Base-by-base conservation (phyloP, 2,888 invertebrate species). In the Microctonus hyperodae region DNA sequence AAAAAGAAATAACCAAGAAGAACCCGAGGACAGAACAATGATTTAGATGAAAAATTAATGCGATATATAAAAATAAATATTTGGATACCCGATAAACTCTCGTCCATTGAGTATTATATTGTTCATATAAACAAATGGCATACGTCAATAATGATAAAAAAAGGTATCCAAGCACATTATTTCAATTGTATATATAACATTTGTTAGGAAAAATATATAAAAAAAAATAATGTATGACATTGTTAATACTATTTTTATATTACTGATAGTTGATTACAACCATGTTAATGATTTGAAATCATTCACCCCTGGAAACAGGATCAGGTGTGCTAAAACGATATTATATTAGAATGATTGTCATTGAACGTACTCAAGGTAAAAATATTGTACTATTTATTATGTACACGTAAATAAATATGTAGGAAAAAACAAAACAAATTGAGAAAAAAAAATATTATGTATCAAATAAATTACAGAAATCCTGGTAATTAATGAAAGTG, bases 351-450 rank as follows among this genome's bases (percentile, higher is more conserved):
- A 58, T 58, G 35, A 58, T 58, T 58, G 20, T 60, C 48, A 48
- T 60, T 62, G 35, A 51, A 51, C n/a, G 37, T 62, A 51, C 51
- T 33, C 33, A 35, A 44, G 35, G 28, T 55, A 55, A 55, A 61
- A 61, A 37, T 16, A 61, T 65, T 37, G 58, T 51, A 57, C 65
- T 33, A 59, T 59, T 65, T 50, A 48, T 35, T 57, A 61, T 61
- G 65, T 66, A 56, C 65, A 61, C 56, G 23, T 44, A 33, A 62
- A 62, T 60, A 57, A 62, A 57, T 51, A 61, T 55, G 35, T 20
- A 25, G 57, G 35, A 50, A 22, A 58, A 25, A 16, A 37, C 16
- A 57, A 51, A 61, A 62, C 33, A 56, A 65, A 67, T 63, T 40
- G 22, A 55, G 16, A 40, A 67, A 57, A 35, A 59, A 55, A 55